Evolutionary conservation across 1,140 invertebrate species (phyloP), one percentile per base, ranked within the genome.

Genomic region (Ooceraea biroi): DNA sequence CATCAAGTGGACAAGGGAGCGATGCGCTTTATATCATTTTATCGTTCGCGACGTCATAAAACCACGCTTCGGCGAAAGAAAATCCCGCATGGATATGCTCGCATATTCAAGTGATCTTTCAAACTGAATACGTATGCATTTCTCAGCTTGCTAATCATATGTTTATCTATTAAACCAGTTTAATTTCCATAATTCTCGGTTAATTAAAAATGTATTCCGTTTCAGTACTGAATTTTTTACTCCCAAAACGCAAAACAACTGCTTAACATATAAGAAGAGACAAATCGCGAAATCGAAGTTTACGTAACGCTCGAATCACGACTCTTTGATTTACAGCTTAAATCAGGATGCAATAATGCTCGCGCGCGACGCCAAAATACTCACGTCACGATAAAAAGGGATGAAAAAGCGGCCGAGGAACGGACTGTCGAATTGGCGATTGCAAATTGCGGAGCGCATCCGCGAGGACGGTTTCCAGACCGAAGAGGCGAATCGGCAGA

Each of bases 361-460:
- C 44, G n/a, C 58, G 7, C 52, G 46, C 48, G 17, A 46, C 8
- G 41, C 27, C 14, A 46, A n/a, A 14, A 19, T 22, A 19, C 36
- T 25, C 25, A 30, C 27, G 68, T 46, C 41, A 36, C 48, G 44
- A 48, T 30, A 66, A 77, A 77, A 76, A 41, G 27, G 46, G 50
- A 68, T 8, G 25, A 58, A 58, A 61, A 71, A 76, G 57, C 50
- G 30, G 50, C 36, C 36, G 72, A 78, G 84, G 86, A 77, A 78
- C 83, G 58, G 46, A 68, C 66, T 80, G 74, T 61, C 86, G 85
- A 88, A 92, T 92, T 91, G 91, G 88, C 86, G 92, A 93, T 91
- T 90, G 91, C 91, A 91, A 91, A 92, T 92, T 92, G 85, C 88
- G 88, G 85, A 89, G 89, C 88, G 88, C 88, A 89, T 82, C 84